Conservation (phyloP, 2,888 invertebrate species). For the Neoscelio sp. region DNA sequence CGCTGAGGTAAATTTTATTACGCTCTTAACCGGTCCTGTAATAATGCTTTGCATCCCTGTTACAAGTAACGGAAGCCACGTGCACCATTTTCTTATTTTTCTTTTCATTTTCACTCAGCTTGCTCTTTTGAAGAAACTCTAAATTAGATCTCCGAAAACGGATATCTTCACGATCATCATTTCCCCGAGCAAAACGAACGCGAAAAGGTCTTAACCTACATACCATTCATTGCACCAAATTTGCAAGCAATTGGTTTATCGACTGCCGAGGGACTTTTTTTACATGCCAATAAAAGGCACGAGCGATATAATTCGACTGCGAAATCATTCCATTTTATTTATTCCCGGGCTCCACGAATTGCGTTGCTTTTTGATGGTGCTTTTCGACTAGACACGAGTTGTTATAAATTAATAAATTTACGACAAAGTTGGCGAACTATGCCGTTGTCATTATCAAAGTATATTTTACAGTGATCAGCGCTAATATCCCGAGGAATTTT, state of each 20-base stretch:
- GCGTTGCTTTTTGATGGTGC: background rate
- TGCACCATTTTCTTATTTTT: background rate
- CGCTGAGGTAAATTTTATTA: slow-evolving; percentile 38
- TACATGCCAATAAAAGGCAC: slow-evolving; percentile 9
- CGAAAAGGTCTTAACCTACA: slow-evolving; percentile 9
- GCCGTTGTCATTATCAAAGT: slow-evolving; percentile 24
- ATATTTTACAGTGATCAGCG: slow-evolving; percentile 40
- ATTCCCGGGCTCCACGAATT: background rate
- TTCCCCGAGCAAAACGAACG: no score
- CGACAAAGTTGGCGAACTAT: slow-evolving; percentile 12
- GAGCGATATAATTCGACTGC: slow-evolving; percentile 1
- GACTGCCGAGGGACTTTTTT: slow-evolving; percentile 10
- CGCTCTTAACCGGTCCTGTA: slow-evolving; percentile 8
- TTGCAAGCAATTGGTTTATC: slow-evolving; percentile 11
- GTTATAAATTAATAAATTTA: slow-evolving; percentile 31
- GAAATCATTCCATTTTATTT: slow-evolving; percentile 16
- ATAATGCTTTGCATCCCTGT: slow-evolving; percentile 6
- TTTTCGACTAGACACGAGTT: background rate
- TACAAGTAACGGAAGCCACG: background rate
- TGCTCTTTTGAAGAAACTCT: slow-evolving; percentile 8
- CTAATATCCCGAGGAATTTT: slow-evolving; percentile 41
- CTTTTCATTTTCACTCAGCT: no score
- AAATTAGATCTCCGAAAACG: background rate
- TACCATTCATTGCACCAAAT: slow-evolving; percentile 2
- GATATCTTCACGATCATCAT: background rate